Base-by-base conservation (phyloP, 2,888 invertebrate genomes). In the Ophonus ardosiacus region DNA sequence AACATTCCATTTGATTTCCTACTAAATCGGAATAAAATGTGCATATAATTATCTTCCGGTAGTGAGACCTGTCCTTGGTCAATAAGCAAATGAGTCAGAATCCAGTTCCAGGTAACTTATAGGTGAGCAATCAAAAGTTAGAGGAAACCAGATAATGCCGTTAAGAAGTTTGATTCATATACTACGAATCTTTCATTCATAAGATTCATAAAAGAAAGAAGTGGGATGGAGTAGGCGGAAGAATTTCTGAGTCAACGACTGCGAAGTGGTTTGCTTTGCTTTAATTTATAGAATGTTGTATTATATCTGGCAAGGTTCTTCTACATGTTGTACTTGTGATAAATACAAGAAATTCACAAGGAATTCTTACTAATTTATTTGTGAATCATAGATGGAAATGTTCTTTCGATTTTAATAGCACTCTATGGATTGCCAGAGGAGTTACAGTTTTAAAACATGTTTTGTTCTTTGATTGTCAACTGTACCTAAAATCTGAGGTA, bases 241-340 rank as follows among this genome's bases (percentile, higher is more conserved):
- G 68, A 68, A 38, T 68, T 31, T 68, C 31, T 68, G 68, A 68
- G 68, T 68, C 68, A 68, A 59, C 59, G 59, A 59, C 59, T 59
- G 59, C 10, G 10, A 51, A 51, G 43, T 51, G 8, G 13, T 51
- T 51, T 13, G 43, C 43, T 51, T 51, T 13, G 43, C 6, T 51
- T 8, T 51, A 51, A 8, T 10, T 51, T 10, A 51, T 4, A 31
- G 31, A 31, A 31, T 31, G 5, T 5, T 31, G 6, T 31, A 31
- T 31, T 31, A 6, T 5, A 31, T 3, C 5, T 0, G 5, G 6
- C 31, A 31, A 31, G 31, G 13, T 51, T 51, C 43, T 13, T 5
- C 43, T 10, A 10, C 7, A 43, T 3, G 5, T 10, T 6, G 43
- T 43, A 51, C 43, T 51, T 51, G 8, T 51, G 43, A 10, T 31